Base-by-base conservation (phyloP, 2,797 vertebrate species). In the Lacerta agilis region DNA sequence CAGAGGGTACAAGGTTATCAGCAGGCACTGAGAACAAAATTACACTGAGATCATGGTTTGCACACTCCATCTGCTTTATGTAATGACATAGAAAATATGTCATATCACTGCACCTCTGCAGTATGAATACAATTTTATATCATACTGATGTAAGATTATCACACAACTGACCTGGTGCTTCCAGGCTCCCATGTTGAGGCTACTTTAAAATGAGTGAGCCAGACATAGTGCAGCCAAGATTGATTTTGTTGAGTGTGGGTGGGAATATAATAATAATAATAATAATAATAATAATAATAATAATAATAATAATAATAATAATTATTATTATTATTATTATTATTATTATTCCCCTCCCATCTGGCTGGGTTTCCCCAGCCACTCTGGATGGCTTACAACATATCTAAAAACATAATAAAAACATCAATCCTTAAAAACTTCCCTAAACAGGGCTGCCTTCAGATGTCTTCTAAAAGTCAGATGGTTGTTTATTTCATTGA, bases 11-110 rank as follows among this genome's bases (percentile, higher is more conserved):
- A 71, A 93, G 90, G 94, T 91, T 91, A 85, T 73, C 83, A 92
- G 93, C 7, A 91, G 82, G 91, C 88, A 94, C 90, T 94, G 92
- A 92, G 93, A 95, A 95, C 91, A 91, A 91, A 95, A 95, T 92
- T 88, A 36, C 49, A 58, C 45, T 49, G 45, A 49, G 45, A 49
- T 49, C 20, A 2, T 85, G 87, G 93, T 91, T 94, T 95, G 92
- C 91, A 91, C 86, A 95, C 79, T 71, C 86, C 87, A 85, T 90
- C 79, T 86, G 87, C 85, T 82, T 64, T 90, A 92, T 10, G 87
- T 69, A 2, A 43, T 0, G 67, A 43, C 77, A 90, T 91, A 86
- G 84, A 92, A 92, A 92, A 92, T 45, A 49, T 87, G 58, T 49
- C 58, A 76, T n/a, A 38, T 13, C 43, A 15, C 36, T 77, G 86